Evolutionary conservation across 2,113 vertebrate species (phyloP), one percentile per base, ranked within the genome.

Genomic region (Brachionichthys hirsutus): DNA sequence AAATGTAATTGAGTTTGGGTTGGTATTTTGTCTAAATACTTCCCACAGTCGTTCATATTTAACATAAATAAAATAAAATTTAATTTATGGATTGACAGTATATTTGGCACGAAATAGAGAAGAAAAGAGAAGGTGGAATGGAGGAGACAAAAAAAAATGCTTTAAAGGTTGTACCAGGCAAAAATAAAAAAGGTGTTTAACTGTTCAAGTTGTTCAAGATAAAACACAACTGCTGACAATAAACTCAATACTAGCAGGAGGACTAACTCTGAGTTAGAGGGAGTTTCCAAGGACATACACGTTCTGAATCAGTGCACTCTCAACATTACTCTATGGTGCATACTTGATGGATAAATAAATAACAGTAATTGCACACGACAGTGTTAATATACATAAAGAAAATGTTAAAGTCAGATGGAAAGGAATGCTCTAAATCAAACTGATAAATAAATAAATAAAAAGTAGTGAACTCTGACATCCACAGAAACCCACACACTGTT

Each of bases 401-500:
- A 50, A 17, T 51, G 67, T 64, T 42, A 19, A 10, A 20, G 65
- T 56, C 61, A 62, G 73, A 44, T 70, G 66, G 47, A 57, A 75
- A 46, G 46, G n/a, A 62, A 50, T n/a, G 15, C 45, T 64, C 42
- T 56, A 19, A 73, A 56, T 24, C 35, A 45, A 58, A 49, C 10
- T 12, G 9, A 38, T 35, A 40, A 6, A 60, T 43, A 54, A 36
- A 54, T 48, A 53, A 70, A 30, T 51, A 24, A 68, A 62, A 30
- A 30, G 24, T 30, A 30, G 24, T 30, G 24, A 8, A 8, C 8
- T 4, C 8, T 38, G 54, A 46, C 62, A 61, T 36, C 36, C 40
- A 20, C 59, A 70, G 54, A 64, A 10, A 57, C 13, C n/a, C 55
- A 41, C 22, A 68, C 35, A 78, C 54, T 42, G 70, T 68, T 67